A percentile compares a stretch with the other conserved stretches of the same genome.
Evolutionary conservation across 2,113 vertebrate genomes (phyloP).

Genomic region (Capreolus pygargus): DNA sequence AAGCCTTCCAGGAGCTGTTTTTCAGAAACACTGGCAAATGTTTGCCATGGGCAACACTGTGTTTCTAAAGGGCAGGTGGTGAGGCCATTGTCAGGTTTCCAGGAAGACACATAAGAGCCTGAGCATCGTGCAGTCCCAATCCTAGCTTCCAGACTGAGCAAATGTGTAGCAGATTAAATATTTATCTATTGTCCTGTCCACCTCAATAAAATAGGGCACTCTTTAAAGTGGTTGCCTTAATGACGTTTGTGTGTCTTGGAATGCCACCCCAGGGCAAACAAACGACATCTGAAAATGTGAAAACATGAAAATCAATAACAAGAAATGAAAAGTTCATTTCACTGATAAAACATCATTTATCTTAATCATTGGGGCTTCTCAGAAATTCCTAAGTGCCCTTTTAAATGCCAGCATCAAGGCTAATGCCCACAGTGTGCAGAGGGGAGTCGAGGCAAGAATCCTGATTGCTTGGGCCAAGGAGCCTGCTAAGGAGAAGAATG

Average conservation of each 20-base stretch:
- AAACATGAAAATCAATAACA: conserved; percentile 66
- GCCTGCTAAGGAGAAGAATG: not conserved
- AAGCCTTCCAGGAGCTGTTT: conserved; percentile 16
- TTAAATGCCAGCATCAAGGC: conserved; percentile 33
- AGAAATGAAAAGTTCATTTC: conserved; percentile 59
- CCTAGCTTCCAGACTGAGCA: conserved; percentile 30
- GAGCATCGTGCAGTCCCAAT: not conserved
- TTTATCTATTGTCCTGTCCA: conserved; percentile 55
- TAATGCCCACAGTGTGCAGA: not conserved
- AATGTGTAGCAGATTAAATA: conserved; percentile 62
- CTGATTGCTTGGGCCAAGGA: not conserved
- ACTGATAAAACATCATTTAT: conserved; percentile 57
- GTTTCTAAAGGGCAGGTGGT: not conserved
- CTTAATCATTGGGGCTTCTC: conserved; percentile 39
- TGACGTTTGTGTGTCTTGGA: conserved; percentile 58
- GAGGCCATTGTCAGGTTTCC: conserved; percentile 43
- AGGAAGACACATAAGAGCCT: conserved; percentile 11
- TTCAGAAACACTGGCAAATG: conserved; percentile 26
- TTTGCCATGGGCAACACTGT: conserved; percentile 43
- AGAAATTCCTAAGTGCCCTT: conserved; percentile 56
- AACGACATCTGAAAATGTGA: conserved; percentile 64
- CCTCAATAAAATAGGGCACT: conserved; percentile 66
- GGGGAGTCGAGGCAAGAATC: not conserved
- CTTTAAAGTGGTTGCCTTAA: conserved; percentile 65
- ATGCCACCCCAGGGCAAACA: conserved; percentile 47